Evolutionary conservation across 2,113 vertebrate species (phyloP).

Genomic region (Gorsachius goisagi): DNA sequence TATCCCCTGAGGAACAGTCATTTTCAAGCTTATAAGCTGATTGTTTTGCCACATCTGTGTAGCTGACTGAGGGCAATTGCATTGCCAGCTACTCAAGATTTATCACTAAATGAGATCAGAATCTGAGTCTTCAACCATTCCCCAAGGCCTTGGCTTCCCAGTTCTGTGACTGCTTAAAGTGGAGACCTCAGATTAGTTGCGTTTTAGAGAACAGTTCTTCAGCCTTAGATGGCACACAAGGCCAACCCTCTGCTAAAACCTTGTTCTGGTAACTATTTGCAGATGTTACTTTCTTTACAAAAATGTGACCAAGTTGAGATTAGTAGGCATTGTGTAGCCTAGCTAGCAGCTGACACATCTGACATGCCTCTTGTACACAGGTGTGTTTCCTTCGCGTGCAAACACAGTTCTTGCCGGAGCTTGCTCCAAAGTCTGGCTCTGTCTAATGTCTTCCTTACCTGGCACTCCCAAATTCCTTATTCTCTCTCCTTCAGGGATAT

Average conservation of each 20-base stretch:
- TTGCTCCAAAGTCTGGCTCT: neutral
- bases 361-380: neutral
- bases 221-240: neutral
- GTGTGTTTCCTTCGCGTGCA: neutral
- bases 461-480: conserved; percentile 33
- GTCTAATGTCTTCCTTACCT: neutral
- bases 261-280: neutral
- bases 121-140: neutral
- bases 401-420: neutral
- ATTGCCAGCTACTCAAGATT: neutral
- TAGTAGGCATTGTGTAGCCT: neutral
- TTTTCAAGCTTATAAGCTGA: neutral
- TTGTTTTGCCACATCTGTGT: neutral
- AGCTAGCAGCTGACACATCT: neutral
- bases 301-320: neutral
- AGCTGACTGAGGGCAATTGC: neutral
- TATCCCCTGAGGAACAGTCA: neutral
- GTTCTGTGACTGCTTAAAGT: neutral
- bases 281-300: neutral
- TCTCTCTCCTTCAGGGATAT: neutral
- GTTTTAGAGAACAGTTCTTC: neutral
- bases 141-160: neutral
- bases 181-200: neutral
- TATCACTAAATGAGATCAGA: neutral
- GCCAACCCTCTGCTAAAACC: neutral